Evolutionary conservation across 1,140 invertebrate genomes (phyloP).

Genomic region (Mizuhopecten yessoensis): DNA sequence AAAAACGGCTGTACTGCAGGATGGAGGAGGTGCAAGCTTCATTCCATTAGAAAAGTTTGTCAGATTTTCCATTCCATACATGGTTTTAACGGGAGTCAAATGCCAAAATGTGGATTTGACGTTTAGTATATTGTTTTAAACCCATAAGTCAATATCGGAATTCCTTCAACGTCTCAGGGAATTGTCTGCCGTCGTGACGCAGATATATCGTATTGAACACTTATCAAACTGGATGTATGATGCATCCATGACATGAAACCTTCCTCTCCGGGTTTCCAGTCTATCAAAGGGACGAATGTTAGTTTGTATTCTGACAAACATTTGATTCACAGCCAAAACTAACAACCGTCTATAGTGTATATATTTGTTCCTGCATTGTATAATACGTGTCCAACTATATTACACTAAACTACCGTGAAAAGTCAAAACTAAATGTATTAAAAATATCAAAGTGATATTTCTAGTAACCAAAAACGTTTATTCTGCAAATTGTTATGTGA

Average conservation of each 20-base stretch:
- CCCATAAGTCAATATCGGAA: background rate
- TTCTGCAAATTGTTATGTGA: too few relatives aligned
- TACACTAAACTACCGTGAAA: too few relatives aligned
- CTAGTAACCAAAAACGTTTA: too few relatives aligned
- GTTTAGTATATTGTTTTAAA: background rate
- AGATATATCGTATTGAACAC: background rate
- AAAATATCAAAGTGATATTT: too few relatives aligned
- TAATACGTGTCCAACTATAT: too few relatives aligned
- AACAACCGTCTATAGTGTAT: background rate
- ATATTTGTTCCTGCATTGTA: too few relatives aligned
- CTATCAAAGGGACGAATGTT: background rate
- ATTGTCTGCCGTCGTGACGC: background rate
- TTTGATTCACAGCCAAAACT: background rate
- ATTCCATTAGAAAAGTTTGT: conserved; percentile 4
- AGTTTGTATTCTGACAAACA: background rate
- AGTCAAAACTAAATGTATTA: too few relatives aligned
- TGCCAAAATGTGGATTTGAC: background rate
- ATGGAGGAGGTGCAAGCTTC: background rate
- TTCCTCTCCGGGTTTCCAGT: background rate
- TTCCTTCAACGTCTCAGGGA: background rate
- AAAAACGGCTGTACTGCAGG: background rate
- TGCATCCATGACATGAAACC: background rate
- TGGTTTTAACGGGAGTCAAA: background rate
- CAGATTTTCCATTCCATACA: conserved; percentile 8
- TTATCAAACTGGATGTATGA: background rate